These are phyloP conservation scores for Cerastis rubricosa DNA, from an alignment of 2,888 invertebrate genomes.

Conservation along the genomic window DNA sequence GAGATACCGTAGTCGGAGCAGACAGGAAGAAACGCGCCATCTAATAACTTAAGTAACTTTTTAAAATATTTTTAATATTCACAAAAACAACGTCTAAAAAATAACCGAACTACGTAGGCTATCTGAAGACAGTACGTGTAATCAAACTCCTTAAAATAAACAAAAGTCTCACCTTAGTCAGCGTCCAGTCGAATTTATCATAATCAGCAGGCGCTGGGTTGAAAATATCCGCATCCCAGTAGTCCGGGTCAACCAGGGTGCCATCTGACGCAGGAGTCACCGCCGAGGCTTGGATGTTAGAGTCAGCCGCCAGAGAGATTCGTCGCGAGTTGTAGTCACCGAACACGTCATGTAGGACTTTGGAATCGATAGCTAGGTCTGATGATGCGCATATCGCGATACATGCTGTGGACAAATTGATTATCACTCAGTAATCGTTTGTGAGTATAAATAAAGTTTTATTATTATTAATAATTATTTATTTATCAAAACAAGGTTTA, in stretches of 20 bases:
- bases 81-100: no score
- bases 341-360: conserved; percentile 75
- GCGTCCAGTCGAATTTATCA: conserved; percentile 93
- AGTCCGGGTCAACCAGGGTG: conserved; percentile 74
- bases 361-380: conserved; percentile 66
- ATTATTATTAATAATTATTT: no score
- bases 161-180: conserved; percentile 89
- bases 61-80: not conserved
- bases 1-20: no score
- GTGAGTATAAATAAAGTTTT: not conserved
- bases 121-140: not conserved
- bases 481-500: no score
- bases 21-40: no score
- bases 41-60: not conserved
- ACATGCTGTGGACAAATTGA: conserved; percentile 66
- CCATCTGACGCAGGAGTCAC: conserved; percentile 71
- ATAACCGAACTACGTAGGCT: not conserved
- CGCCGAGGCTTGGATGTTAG: conserved; percentile 70
- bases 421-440: not conserved
- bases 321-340: conserved; percentile 61
- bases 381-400: conserved; percentile 65
- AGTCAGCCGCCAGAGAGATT: conserved; percentile 26
- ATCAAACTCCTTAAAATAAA: not conserved
- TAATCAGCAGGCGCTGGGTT: conserved; percentile 79
- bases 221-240: conserved; percentile 77